Evolutionary conservation across 1,140 invertebrate species (phyloP), one percentile per base, ranked within the genome.

Genomic region (Ericerus pela): DNA sequence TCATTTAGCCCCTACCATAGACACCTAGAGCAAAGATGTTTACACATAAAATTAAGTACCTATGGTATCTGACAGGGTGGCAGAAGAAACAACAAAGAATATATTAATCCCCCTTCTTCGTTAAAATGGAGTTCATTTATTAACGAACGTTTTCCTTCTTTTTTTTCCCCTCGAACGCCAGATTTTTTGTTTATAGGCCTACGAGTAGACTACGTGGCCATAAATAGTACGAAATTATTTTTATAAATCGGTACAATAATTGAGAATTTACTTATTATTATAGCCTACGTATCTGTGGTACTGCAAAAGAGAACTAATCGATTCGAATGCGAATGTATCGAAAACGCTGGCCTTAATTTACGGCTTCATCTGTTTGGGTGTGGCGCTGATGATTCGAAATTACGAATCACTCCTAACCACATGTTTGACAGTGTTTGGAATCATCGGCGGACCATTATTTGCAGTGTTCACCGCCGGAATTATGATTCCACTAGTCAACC

Each of bases 381-480:
- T 91, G 14, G 82, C 87, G 2, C 85, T 85, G 63, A 27, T 85
- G n/a, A 80, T 81, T 3, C 77, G 85, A 59, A 69, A 76, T 28
- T 69, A 90, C 28, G 83, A 82, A 1, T 81, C 82, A 2, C 66
- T 91, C 8, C 69, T 89, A 4, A 75, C 88, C 72, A 77, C 79
- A 1, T 76, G 82, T 6, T 68, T 88, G 16, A 84, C 83, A 1
- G 81, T 89, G 57, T 87, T 88, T 63, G 84, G 85, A 22, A 77
- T 86, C 16, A 74, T 88, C 26, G 85, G 86, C 6, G 87, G 86
- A 14, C 87, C 86, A 1, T 66, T 88, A 22, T 67, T 89, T 16
- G 85, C 79, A 0, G 65, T 88, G n/a, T 88, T 88, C 63, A 80
- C 83, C 0, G 67, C 88, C 2, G 86, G 86, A 55, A 85, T 89